Evolutionary conservation across 2,888 invertebrate species (phyloP).

Genomic region (Callinectes sapidus): DNA sequence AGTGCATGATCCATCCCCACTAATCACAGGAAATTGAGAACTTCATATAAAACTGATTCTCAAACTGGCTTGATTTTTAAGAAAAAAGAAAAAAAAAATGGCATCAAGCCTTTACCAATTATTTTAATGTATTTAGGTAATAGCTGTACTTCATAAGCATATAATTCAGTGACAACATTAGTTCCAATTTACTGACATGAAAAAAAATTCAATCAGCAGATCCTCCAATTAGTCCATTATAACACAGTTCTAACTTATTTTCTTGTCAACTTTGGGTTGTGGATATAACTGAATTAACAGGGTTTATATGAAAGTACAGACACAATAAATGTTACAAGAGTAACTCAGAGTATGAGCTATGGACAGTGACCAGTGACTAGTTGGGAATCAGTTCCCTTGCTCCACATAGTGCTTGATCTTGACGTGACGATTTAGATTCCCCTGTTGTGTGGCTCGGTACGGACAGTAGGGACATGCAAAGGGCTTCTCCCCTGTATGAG

Average conservation of each 20-base stretch:
- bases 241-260: background rate
- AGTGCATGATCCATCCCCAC: background rate
- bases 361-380: background rate
- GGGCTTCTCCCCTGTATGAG: constrained; percentile 66
- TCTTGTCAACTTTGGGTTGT: background rate
- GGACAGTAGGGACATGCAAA: constrained; percentile 63
- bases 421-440: constrained; percentile 63
- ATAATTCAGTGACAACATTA: background rate
- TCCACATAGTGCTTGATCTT: constrained; percentile 55
- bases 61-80: background rate
- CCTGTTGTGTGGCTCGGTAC: constrained; percentile 63
- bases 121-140: background rate
- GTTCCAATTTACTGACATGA: background rate
- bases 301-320: constrained; percentile 5
- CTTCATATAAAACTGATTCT: background rate
- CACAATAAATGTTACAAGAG: constrained; percentile 19
- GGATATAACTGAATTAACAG: background rate
- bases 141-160: background rate
- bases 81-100: background rate
- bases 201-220: background rate
- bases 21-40: background rate
- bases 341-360: constrained; percentile 7
- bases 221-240: constrained; percentile 23
- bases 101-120: background rate
- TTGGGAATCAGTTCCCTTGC: constrained; percentile 43